A percentile compares a stretch with the other conserved stretches of the same genome.
Evolutionary conservation across 2,113 vertebrate species (phyloP).

Genomic region (Etheostoma cragini): DNA sequence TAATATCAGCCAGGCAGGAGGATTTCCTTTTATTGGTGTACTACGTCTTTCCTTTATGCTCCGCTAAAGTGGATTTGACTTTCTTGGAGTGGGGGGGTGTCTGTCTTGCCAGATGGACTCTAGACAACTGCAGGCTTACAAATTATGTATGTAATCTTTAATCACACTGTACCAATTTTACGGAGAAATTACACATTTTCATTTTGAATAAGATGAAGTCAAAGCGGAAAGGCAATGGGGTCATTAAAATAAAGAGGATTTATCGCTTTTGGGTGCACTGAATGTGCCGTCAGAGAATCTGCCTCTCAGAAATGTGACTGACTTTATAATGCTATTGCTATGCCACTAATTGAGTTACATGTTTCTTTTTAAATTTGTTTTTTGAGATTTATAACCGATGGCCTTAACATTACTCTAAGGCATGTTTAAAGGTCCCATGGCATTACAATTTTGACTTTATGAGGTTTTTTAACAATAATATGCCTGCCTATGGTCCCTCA

Average conservation of each 20-base stretch:
- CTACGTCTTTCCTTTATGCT: conserved; percentile 42
- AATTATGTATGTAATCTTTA: conserved; percentile 47
- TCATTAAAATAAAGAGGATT: background rate
- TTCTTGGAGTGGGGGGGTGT: background rate
- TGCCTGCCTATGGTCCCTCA: too few species aligned
- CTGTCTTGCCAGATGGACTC: conserved; percentile 47
- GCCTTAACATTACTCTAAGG: too few species aligned
- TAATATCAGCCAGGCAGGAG: conserved; percentile 24
- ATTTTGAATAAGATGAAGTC: background rate
- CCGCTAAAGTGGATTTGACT: conserved; percentile 41
- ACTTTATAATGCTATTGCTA: background rate
- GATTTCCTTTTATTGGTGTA: conserved; percentile 37
- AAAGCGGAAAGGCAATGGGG: background rate
- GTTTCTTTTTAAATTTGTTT: too few species aligned
- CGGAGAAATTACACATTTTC: conserved; percentile 9
- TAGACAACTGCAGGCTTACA: conserved; percentile 25
- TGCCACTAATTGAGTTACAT: too few species aligned
- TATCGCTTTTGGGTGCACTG: background rate
- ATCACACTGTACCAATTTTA: conserved; percentile 18
- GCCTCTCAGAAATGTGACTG: background rate
- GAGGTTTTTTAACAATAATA: too few species aligned
- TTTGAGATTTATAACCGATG: background rate
- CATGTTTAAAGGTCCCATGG: too few species aligned
- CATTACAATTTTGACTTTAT: too few species aligned
- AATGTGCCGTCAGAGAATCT: background rate